A percentile compares a stretch with the other conserved stretches of the same genome.
These are phyloP conservation scores for Syrphus vitripennis DNA, from an alignment of 2,888 invertebrate genomes.

Conservation along the genomic window DNA sequence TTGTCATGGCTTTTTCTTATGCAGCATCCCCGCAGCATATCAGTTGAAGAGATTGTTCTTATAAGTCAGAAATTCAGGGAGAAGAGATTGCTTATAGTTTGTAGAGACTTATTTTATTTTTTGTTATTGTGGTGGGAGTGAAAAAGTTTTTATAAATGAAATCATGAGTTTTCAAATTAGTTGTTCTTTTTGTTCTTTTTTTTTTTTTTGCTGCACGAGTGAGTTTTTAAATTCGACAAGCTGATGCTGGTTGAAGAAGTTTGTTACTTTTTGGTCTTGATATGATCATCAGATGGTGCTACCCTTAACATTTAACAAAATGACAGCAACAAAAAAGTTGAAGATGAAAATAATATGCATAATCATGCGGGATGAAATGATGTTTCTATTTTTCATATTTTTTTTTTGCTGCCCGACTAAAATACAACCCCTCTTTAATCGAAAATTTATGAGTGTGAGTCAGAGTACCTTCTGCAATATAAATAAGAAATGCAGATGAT, in stretches of 20 bases:
- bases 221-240: slow-evolving; percentile 8
- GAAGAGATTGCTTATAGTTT: background rate
- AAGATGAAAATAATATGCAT: background rate
- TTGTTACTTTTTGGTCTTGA: background rate
- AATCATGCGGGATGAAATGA: slow-evolving; percentile 45
- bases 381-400: background rate
- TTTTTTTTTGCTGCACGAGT: slow-evolving; percentile 35
- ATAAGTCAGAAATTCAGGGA: background rate
- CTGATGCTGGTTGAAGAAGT: slow-evolving; percentile 4
- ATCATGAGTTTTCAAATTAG: slow-evolving; percentile 62
- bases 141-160: slow-evolving; percentile 52
- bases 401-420: slow-evolving; percentile 17
- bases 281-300: slow-evolving; percentile 7
- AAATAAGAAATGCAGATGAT: slow-evolving; percentile 61
- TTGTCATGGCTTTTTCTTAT: slow-evolving; percentile 53
- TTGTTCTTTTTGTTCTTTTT: slow-evolving; percentile 39
- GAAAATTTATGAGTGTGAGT: slow-evolving; percentile 52
- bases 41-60: background rate
- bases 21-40: background rate
- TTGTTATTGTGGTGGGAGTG: background rate
- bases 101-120: background rate
- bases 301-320: background rate
- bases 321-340: background rate
- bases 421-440: slow-evolving; percentile 41
- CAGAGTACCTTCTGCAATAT: slow-evolving; percentile 3